These are phyloP conservation scores for Diplodus sargus DNA, from an alignment of 2,797 vertebrate species.

Conservation along the genomic window DNA sequence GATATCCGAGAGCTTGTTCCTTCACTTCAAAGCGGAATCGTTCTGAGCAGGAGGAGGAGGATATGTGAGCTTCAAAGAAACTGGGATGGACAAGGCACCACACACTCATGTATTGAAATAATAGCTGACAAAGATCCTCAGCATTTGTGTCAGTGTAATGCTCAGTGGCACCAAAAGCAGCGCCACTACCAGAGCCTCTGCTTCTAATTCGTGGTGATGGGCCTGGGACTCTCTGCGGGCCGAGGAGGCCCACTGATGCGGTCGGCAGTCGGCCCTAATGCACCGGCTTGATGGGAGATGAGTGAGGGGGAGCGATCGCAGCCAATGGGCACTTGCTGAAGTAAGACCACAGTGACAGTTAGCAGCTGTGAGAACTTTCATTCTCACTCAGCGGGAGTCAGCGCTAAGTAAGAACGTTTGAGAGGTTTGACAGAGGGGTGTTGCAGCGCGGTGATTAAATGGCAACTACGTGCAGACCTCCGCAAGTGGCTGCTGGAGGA, in stretches of 20 bases:
- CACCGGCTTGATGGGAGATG: slow-evolving; percentile 75
- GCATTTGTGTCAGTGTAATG: slow-evolving; percentile 81
- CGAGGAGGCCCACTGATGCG: slow-evolving; percentile 75
- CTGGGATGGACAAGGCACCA: slow-evolving; percentile 75
- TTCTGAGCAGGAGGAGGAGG: slow-evolving; percentile 59
- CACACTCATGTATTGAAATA: slow-evolving; percentile 83
- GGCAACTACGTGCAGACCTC: slow-evolving; percentile 70
- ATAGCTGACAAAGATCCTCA: slow-evolving; percentile 87
- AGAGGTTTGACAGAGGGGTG: slow-evolving; percentile 78
- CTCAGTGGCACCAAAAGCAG: slow-evolving; percentile 84
- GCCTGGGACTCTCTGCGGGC: slow-evolving; percentile 79
- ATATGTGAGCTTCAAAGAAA: slow-evolving; percentile 67
- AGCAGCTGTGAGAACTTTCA: slow-evolving; percentile 84
- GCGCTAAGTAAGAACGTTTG: slow-evolving; percentile 63
- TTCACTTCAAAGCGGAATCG: slow-evolving; percentile 48
- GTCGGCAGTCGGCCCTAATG: slow-evolving; percentile 78
- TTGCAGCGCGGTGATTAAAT: slow-evolving; percentile 72
- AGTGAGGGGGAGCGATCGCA: slow-evolving; percentile 62
- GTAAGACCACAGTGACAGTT: slow-evolving; percentile 80
- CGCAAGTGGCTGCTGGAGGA: slow-evolving; percentile 58
- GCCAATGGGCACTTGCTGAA: slow-evolving; percentile 78
- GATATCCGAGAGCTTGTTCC: slow-evolving; percentile 32
- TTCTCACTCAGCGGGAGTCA: slow-evolving; percentile 71
- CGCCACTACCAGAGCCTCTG: slow-evolving; percentile 75
- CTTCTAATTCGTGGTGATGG: slow-evolving; percentile 83